Evolutionary conservation across 2,888 invertebrate species (phyloP).

Genomic region (Andrena chrysosceles): DNA sequence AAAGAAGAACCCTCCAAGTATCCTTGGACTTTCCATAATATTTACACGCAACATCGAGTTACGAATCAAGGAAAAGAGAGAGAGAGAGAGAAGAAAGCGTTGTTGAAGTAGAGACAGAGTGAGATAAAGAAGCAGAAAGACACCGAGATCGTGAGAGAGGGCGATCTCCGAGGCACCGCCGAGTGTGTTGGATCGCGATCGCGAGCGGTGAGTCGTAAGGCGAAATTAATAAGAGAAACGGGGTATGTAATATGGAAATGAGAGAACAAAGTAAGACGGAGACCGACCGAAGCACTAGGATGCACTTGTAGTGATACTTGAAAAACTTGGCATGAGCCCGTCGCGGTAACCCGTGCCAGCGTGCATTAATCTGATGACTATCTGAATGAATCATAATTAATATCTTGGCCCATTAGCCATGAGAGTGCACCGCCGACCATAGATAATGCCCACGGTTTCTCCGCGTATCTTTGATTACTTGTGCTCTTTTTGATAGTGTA

Average conservation of each 20-base stretch:
- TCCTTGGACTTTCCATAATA: conserved; percentile 76
- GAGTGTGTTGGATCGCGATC: conserved; percentile 57
- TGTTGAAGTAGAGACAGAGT: conserved; percentile 22
- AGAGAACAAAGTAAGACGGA: conserved; percentile 46
- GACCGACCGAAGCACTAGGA: conserved; percentile 63
- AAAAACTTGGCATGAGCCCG: conserved; percentile 56
- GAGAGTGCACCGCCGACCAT: conserved; percentile 53
- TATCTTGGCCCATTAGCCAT: conserved; percentile 73
- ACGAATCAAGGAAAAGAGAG: conserved; percentile 48
- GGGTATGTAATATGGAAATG: conserved; percentile 73
- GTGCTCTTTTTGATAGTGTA: conserved; percentile 51
- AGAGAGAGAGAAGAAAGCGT: conserved; percentile 35
- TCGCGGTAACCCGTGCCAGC: conserved; percentile 64
- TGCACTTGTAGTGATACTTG: conserved; percentile 66
- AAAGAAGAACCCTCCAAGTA: conserved; percentile 67
- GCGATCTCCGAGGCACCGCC: conserved; percentile 42
- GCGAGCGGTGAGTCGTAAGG: conserved; percentile 51
- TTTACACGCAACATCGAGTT: conserved; percentile 76
- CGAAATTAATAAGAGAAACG: conserved; percentile 75
- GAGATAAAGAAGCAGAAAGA: conserved; percentile 58
- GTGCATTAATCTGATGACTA: conserved; percentile 77
- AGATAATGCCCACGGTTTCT: conserved; percentile 56
- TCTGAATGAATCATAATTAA: conserved; percentile 77
- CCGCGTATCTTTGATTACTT: conserved; percentile 68
- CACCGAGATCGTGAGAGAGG: conserved; percentile 66